These are phyloP conservation scores for Luperina testacea DNA, from an alignment of 2,888 invertebrate genomes.

Conservation along the genomic window DNA sequence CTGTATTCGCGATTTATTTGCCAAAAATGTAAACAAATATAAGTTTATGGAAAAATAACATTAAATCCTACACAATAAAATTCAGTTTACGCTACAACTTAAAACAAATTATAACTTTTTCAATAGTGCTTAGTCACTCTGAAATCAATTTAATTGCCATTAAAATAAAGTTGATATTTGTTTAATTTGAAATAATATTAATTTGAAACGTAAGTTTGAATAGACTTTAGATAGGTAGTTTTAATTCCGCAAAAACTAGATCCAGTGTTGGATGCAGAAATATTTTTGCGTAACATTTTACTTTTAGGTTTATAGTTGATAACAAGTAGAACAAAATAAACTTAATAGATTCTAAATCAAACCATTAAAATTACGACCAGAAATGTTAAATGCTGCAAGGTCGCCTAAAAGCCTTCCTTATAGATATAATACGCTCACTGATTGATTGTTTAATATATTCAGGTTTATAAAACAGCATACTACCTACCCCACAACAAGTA, in stretches of 20 bases:
- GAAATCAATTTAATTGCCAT: too few species aligned
- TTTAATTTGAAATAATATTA: too few species aligned
- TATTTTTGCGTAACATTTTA: neutral
- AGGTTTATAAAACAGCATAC: neutral
- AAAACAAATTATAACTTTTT: too few species aligned
- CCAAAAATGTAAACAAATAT: too few species aligned
- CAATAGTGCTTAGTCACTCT: too few species aligned
- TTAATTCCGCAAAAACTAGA: neutral
- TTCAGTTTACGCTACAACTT: too few species aligned
- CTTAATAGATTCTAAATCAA: neutral
- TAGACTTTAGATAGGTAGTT: neutral
- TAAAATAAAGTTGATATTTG: too few species aligned
- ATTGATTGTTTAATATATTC: neutral
- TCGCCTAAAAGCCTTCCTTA: neutral
- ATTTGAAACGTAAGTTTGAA: too few species aligned
- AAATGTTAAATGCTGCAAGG: neutral
- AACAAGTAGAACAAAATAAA: neutral
- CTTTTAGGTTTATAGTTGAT: neutral
- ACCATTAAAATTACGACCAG: neutral
- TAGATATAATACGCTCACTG: neutral
- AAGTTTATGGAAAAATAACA: too few species aligned
- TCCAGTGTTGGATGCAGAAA: neutral
- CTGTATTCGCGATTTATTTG: too few species aligned
- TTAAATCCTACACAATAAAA: too few species aligned
- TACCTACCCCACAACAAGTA: constrained; percentile 25